phyloP scores from a whole-genome alignment of 2,797 vertebrate genomes.

The Pseudotriccus pelzelni region DNA sequence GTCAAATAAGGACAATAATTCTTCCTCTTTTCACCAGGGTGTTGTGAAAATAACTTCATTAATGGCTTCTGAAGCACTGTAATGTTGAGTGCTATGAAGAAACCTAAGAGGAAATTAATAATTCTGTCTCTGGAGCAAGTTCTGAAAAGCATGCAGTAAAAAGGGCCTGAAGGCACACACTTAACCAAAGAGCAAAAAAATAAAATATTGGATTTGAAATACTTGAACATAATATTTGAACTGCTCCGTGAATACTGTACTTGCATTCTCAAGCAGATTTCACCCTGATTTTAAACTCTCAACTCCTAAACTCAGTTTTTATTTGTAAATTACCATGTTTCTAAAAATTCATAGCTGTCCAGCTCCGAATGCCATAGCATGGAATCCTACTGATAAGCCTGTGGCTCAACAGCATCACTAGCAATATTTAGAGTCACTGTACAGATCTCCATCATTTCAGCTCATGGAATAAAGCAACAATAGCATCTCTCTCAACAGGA shows the following conservation, averaged over 20 bases:
- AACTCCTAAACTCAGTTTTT: neutral
- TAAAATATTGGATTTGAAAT: neutral
- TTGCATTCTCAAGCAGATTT: neutral
- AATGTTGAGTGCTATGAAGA: neutral
- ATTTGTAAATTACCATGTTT: neutral
- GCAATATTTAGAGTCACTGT: neutral
- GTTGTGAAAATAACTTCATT: conserved; percentile 58
- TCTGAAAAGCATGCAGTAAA: conserved; percentile 34
- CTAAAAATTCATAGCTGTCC: neutral
- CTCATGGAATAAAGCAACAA: neutral
- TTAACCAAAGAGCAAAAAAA: neutral
- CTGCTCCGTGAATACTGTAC: neutral
- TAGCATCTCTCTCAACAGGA: neutral
- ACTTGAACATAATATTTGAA: conserved; percentile 9
- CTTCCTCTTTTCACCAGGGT: neutral
- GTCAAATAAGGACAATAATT: conserved; percentile 28
- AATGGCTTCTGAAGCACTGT: conserved; percentile 7
- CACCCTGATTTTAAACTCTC: neutral
- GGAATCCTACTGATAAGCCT: neutral
- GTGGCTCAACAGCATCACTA: neutral
- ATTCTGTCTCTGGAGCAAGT: conserved; percentile 32
- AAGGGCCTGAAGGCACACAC: neutral
- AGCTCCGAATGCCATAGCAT: neutral
- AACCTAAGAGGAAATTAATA: conserved; percentile 33
- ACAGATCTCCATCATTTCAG: neutral